Conservation (phyloP, 2,797 vertebrate species). For the Perdix hodgsoniae region DNA sequence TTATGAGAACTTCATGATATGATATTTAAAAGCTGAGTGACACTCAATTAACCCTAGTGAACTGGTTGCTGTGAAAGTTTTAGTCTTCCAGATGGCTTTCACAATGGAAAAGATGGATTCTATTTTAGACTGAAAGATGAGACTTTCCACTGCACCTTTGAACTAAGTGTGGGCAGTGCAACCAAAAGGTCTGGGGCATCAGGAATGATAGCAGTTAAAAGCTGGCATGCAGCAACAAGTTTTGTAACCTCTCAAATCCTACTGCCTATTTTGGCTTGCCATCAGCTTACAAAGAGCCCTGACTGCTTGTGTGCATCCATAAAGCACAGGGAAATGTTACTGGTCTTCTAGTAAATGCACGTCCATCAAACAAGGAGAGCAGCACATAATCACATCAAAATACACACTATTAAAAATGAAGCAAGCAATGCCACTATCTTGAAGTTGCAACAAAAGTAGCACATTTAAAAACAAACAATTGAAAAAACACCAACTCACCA, state of each 20-base stretch:
- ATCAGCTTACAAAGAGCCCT: neutral
- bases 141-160: neutral
- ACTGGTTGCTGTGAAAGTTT: neutral
- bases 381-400: neutral
- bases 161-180: neutral
- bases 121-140: slow-evolving; percentile 11
- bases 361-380: neutral
- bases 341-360: neutral
- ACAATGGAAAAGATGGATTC: neutral
- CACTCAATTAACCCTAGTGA: neutral
- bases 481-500: neutral
- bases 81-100: neutral
- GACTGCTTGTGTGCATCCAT: neutral
- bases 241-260: neutral
- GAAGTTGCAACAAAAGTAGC: neutral
- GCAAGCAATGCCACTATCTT: neutral
- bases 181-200: neutral
- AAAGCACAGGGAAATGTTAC: neutral
- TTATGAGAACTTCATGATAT: neutral
- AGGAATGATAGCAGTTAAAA: neutral
- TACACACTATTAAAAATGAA: neutral
- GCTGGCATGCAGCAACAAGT: neutral
- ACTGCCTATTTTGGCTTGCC: neutral
- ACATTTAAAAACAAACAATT: neutral
- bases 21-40: neutral